These are phyloP conservation scores for Escarpia spicata DNA, from an alignment of 2,888 invertebrate species.

Conservation along the genomic window DNA sequence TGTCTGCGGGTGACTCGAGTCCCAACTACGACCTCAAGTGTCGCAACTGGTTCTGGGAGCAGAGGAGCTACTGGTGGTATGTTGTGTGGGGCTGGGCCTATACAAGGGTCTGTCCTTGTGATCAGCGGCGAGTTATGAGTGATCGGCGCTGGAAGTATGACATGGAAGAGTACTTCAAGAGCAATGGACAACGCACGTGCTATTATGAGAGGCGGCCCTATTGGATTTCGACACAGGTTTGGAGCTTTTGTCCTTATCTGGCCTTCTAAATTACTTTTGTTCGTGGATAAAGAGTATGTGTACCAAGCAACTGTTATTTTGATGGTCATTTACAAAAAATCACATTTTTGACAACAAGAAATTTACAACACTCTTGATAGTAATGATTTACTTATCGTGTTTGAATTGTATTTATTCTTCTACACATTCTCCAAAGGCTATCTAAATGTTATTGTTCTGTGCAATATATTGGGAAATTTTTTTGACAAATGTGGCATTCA, in stretches of 20 bases:
- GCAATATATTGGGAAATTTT: too few species aligned
- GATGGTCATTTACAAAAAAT: too few species aligned
- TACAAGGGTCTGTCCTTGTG: not conserved
- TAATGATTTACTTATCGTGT: too few species aligned
- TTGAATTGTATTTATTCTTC: too few species aligned
- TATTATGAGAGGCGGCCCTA: not conserved
- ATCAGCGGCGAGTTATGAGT: not conserved
- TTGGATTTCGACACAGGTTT: not conserved
- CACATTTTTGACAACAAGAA: too few species aligned
- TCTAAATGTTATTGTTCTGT: too few species aligned
- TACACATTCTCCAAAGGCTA: too few species aligned
- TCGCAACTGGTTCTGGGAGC: constrained; percentile 19
- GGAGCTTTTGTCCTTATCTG: not conserved
- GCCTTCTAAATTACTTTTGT: too few species aligned
- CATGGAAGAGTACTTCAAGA: not conserved
- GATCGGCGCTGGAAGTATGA: not conserved
- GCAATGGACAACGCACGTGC: not conserved
- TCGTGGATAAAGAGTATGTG: too few species aligned
- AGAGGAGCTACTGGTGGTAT: not conserved
- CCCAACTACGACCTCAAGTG: constrained; percentile 21
- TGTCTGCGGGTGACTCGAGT: not conserved
- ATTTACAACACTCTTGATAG: too few species aligned
- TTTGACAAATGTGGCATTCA: too few species aligned
- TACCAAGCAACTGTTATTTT: too few species aligned
- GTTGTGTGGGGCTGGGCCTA: not conserved